These are phyloP conservation scores for Dasypolia templi DNA, from an alignment of 2,888 invertebrate genomes.

Conservation along the genomic window DNA sequence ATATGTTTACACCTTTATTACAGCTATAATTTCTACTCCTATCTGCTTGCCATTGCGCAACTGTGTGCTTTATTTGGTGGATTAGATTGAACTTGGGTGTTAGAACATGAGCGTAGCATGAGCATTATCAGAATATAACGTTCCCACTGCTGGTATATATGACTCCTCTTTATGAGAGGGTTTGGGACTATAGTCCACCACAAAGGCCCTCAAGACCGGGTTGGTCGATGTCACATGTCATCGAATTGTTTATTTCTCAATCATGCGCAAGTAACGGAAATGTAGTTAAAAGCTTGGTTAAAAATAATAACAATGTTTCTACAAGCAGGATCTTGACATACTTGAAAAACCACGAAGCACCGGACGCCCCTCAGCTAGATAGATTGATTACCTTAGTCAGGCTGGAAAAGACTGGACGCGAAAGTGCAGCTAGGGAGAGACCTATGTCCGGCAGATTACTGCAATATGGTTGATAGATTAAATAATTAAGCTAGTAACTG, in stretches of 20 bases:
- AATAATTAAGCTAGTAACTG: background rate
- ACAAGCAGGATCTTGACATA: background rate
- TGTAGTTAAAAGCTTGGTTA: too few relatives aligned
- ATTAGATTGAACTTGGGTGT: constrained; percentile 24
- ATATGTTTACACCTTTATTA: constrained; percentile 84
- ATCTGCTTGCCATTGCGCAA: constrained; percentile 51
- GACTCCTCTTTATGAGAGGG: too few relatives aligned
- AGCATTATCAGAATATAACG: background rate
- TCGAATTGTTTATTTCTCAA: background rate
- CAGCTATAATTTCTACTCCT: constrained; percentile 57
- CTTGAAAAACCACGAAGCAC: background rate
- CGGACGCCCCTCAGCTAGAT: background rate
- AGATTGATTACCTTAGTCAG: background rate
- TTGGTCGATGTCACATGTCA: background rate
- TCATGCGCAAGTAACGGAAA: background rate
- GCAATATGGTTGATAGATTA: background rate
- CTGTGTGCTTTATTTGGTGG: constrained; percentile 26
- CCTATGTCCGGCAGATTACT: too few relatives aligned
- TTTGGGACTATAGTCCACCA: background rate
- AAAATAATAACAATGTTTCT: background rate
- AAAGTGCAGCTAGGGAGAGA: background rate
- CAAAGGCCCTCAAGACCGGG: too few relatives aligned
- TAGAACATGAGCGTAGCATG: too few relatives aligned
- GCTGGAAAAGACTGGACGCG: background rate
- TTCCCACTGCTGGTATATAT: accelerated